phyloP scores from a whole-genome alignment of 1,140 invertebrate species.

The Dryas iulia region DNA sequence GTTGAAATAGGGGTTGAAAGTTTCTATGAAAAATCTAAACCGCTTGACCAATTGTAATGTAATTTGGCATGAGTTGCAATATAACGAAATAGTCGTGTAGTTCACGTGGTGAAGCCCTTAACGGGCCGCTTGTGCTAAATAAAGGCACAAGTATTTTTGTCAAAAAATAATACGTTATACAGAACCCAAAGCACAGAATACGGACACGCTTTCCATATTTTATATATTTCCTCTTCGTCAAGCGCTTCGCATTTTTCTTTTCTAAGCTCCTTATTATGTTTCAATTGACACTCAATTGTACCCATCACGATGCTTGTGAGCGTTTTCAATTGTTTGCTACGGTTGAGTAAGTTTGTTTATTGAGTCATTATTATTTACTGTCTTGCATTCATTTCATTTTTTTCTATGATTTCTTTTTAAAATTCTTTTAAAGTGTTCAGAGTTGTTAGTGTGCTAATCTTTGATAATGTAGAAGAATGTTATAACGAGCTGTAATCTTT shows the following conservation, averaged over 20 bases:
- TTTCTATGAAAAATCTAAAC: too few species aligned
- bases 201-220: neutral
- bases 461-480: too few species aligned
- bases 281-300: constrained; percentile 12
- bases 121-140: too few species aligned
- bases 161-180: neutral
- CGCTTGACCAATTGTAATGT: too few species aligned
- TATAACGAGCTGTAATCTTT: too few species aligned
- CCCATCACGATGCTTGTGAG: neutral
- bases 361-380: neutral
- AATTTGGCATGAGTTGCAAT: too few species aligned
- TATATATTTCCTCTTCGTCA: constrained; percentile 3
- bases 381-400: neutral
- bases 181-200: neutral
- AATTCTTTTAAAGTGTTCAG: neutral
- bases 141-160: too few species aligned
- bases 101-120: too few species aligned
- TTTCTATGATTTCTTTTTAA: neutral
- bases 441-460: neutral
- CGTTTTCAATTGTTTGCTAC: neutral
- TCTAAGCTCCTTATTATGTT: constrained; percentile 3
- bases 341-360: neutral
- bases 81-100: too few species aligned
- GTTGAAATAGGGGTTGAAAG: too few species aligned
- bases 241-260: neutral